Evolutionary conservation across 2,888 invertebrate genomes (phyloP).

Genomic region (Ommatoiulus sabulosus): DNA sequence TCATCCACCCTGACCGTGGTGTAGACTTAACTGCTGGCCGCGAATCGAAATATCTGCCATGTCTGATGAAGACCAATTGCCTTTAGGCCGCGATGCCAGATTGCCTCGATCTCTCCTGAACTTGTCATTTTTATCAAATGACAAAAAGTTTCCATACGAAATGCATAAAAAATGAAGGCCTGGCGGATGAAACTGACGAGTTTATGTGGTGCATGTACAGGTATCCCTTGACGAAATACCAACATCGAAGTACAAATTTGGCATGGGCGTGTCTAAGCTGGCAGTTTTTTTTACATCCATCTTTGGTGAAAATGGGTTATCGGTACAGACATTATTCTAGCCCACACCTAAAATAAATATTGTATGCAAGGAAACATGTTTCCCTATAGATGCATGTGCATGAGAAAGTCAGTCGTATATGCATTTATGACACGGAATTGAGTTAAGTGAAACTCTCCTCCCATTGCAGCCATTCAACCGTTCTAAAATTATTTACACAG

Average conservation of each 20-base stretch:
- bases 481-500: too few relatives aligned
- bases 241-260: background rate
- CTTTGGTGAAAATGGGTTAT: constrained; percentile 1
- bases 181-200: background rate
- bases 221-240: background rate
- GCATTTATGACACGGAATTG: background rate
- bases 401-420: background rate
- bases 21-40: background rate
- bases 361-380: background rate
- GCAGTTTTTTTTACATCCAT: background rate
- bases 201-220: too few relatives aligned
- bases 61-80: constrained; percentile 22
- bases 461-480: too few relatives aligned
- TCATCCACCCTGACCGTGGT: background rate
- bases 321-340: background rate
- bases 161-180: background rate
- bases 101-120: background rate
- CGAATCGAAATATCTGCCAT: background rate
- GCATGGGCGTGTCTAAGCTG: background rate
- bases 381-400: background rate
- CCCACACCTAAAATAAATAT: background rate
- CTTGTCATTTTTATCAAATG: background rate
- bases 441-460: background rate
- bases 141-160: background rate
- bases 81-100: background rate